Evolutionary conservation across 1,140 invertebrate species (phyloP).

Genomic region (Matsumurasca onukii): DNA sequence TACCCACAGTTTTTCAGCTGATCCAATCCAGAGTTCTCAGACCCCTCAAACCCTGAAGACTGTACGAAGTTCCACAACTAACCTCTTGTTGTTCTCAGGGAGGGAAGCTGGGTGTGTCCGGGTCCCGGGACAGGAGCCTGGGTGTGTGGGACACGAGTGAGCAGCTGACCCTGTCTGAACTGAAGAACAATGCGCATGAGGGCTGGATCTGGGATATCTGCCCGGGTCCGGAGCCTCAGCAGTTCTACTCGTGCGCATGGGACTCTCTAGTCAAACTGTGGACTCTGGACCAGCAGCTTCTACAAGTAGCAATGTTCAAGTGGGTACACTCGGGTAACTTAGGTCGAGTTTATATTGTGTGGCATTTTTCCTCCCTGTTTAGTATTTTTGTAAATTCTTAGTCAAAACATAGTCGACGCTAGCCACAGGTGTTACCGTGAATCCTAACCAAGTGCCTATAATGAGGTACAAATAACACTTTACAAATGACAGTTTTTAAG

Average conservation of each 20-base stretch:
- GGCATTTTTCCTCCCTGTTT: too few relatives aligned
- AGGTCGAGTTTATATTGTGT: background rate
- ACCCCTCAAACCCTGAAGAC: too few relatives aligned
- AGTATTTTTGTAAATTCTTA: too few relatives aligned
- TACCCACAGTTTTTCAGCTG: too few relatives aligned
- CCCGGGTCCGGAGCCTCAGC: background rate
- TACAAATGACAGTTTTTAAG: too few relatives aligned
- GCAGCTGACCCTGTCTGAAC: background rate
- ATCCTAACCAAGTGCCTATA: too few relatives aligned
- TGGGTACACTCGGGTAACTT: background rate
- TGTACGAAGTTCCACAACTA: too few relatives aligned
- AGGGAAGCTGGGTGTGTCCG: background rate
- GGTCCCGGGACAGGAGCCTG: slow-evolving; percentile 6
- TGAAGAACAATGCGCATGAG: background rate
- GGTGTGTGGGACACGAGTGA: background rate
- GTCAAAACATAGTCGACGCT: too few relatives aligned
- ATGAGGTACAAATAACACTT: too few relatives aligned
- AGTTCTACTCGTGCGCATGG: slow-evolving; percentile 6
- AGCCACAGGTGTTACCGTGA: too few relatives aligned
- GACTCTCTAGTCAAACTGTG: slow-evolving; percentile 6
- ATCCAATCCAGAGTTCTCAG: too few relatives aligned
- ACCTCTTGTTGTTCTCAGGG: too few relatives aligned
- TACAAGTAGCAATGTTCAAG: background rate
- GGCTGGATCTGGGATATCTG: slow-evolving; percentile 3
- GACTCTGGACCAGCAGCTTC: background rate